Conservation (phyloP, 2,797 vertebrate genomes). For the Sebastiscus albofasciatus region DNA sequence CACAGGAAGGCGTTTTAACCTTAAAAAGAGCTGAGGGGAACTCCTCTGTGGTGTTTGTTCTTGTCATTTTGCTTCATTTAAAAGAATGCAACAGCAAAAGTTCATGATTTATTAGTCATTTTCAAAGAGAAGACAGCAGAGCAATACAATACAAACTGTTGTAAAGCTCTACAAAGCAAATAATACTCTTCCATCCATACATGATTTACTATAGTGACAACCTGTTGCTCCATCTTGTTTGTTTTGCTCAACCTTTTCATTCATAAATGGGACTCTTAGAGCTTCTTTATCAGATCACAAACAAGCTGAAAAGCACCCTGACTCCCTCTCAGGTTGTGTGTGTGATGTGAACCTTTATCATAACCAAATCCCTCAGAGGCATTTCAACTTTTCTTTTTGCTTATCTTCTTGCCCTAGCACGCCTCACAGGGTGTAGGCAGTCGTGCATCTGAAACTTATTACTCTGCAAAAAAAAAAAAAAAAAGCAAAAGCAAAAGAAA, state of each 20-base stretch:
- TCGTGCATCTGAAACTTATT: slow-evolving; percentile 27
- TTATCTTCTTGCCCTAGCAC: slow-evolving; percentile 40
- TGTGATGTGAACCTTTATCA: neutral
- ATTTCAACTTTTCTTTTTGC: neutral
- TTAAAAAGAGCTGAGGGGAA: neutral
- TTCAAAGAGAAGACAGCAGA: neutral
- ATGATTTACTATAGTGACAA: too few species aligned
- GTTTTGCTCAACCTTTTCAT: neutral
- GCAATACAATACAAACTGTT: neutral
- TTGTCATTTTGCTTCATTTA: too few species aligned
- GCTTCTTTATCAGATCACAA: neutral
- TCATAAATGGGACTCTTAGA: too few species aligned
- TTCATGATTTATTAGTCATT: neutral
- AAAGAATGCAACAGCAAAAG: neutral
- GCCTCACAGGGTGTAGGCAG: neutral
- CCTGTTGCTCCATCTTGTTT: neutral
- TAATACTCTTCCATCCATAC: neutral
- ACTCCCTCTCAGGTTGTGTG: neutral
- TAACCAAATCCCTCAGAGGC: neutral
- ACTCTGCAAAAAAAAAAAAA: slow-evolving; percentile 1
- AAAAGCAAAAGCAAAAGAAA: neutral
- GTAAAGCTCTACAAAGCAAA: neutral
- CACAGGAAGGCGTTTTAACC: neutral
- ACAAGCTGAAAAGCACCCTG: neutral
- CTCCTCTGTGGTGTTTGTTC: neutral